Percentiles rank a stretch among this genome's conserved stretches.
phyloP scores from a whole-genome alignment of 2,113 vertebrate species.

The Dasyprocta punctata region DNA sequence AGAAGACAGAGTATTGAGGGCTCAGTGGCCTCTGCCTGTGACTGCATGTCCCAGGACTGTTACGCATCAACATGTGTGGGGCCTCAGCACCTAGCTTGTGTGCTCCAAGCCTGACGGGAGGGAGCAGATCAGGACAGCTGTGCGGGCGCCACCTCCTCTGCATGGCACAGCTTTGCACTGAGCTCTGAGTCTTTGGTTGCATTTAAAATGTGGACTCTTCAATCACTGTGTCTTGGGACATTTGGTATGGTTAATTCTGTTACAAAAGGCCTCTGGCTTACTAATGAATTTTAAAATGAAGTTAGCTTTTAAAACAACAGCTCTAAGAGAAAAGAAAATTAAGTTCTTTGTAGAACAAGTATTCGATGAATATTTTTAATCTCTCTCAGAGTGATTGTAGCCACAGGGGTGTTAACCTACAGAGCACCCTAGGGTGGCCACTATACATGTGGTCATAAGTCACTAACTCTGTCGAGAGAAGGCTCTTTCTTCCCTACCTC shows the following conservation, averaged over 20 bases:
- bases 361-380: conserved; percentile 54
- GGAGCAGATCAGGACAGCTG: neutral
- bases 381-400: neutral
- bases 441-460: neutral
- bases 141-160: accelerated
- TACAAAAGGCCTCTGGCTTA: conserved; percentile 16
- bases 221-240: neutral
- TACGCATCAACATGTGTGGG: neutral
- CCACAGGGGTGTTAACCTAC: neutral
- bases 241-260: neutral
- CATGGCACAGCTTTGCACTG: neutral
- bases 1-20: neutral
- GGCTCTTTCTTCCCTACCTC: neutral
- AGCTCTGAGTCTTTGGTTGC: neutral
- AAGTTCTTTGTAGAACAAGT: conserved; percentile 35
- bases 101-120: accelerated
- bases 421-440: neutral
- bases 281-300: conserved; percentile 29
- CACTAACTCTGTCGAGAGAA: neutral
- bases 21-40: neutral
- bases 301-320: neutral
- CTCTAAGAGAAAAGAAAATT: neutral
- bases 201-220: neutral
- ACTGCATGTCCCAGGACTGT: neutral
- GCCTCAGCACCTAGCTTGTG: neutral